phyloP scores from a whole-genome alignment of 2,888 invertebrate genomes.

The Athalia circularis region DNA sequence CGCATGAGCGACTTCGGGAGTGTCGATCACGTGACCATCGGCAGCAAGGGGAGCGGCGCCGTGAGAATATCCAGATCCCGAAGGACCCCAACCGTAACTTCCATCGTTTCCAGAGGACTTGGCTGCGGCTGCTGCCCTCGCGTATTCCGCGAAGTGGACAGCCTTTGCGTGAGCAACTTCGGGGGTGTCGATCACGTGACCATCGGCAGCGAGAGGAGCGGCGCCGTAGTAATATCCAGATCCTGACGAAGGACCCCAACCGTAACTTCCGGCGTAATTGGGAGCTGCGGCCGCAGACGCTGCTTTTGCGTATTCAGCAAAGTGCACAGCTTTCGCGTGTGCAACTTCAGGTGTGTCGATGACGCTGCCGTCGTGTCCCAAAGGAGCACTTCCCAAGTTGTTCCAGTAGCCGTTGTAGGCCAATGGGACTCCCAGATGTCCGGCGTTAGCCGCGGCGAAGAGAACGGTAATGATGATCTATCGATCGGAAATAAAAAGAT shows the following conservation, averaged over 20 bases:
- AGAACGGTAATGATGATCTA: conserved; percentile 40
- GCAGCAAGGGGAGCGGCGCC: conserved; percentile 25
- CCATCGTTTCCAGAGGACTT: conserved; percentile 50
- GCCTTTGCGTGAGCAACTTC: conserved; percentile 54
- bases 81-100: too few species aligned
- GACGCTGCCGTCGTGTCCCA: conserved; percentile 57
- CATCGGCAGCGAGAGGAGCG: conserved; percentile 49
- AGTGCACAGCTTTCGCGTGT: too few species aligned
- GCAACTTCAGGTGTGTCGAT: conserved; percentile 51
- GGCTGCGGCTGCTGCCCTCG: conserved; percentile 46
- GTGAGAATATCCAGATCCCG: not conserved
- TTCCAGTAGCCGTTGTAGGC: conserved; percentile 36
- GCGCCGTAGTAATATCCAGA: conserved; percentile 32
- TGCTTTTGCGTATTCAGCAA: too few species aligned
- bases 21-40: conserved; percentile 43
- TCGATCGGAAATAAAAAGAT: not conserved
- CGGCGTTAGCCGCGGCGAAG: conserved; percentile 44
- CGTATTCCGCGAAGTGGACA: conserved; percentile 52
- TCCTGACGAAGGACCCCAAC: not conserved
- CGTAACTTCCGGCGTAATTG: not conserved
- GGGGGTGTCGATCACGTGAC: conserved; percentile 52
- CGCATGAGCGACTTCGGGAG: conserved; percentile 44
- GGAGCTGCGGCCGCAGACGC: not conserved
- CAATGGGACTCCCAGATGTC: conserved; percentile 32
- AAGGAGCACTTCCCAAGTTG: conserved; percentile 50